Evolutionary conservation across 1,140 invertebrate genomes (phyloP).

Genomic region (Papilio dardanus): DNA sequence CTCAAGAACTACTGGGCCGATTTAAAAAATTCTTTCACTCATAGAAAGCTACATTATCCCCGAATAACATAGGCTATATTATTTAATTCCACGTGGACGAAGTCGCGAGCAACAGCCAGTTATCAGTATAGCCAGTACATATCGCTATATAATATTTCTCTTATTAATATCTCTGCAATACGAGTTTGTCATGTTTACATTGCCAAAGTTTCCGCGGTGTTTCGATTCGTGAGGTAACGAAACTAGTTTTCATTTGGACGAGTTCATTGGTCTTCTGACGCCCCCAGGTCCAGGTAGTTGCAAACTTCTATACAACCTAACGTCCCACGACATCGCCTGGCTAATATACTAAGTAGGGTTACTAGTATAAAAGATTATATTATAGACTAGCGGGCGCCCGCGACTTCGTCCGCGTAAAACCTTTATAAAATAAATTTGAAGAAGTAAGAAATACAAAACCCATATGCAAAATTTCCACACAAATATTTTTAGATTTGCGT

Average conservation of each 20-base stretch:
- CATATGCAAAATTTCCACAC: no score
- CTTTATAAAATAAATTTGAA: no score
- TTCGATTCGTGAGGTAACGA: conserved; percentile 53
- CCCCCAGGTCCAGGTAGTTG: conserved; percentile 23
- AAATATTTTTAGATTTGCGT: no score
- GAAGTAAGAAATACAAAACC: no score
- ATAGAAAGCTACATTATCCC: no score
- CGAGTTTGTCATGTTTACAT: conserved; percentile 40
- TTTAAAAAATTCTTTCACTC: no score
- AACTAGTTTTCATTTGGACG: conserved; percentile 72
- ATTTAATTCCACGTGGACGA: no score
- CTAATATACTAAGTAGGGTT: background rate
- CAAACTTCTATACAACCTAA: conserved; percentile 37
- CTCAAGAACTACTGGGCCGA: no score
- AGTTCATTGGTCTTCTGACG: conserved; percentile 62
- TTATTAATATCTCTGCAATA: conserved; percentile 18
- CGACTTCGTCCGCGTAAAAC: no score
- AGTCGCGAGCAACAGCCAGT: background rate
- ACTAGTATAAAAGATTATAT: background rate
- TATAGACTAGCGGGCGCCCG: no score
- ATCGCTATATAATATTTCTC: background rate
- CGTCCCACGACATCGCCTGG: background rate
- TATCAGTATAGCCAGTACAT: background rate
- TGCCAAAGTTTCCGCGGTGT: conserved; percentile 48
- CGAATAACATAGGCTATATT: no score